Evolutionary conservation across 2,797 vertebrate genomes (phyloP).

Genomic region (Parambassis ranga): DNA sequence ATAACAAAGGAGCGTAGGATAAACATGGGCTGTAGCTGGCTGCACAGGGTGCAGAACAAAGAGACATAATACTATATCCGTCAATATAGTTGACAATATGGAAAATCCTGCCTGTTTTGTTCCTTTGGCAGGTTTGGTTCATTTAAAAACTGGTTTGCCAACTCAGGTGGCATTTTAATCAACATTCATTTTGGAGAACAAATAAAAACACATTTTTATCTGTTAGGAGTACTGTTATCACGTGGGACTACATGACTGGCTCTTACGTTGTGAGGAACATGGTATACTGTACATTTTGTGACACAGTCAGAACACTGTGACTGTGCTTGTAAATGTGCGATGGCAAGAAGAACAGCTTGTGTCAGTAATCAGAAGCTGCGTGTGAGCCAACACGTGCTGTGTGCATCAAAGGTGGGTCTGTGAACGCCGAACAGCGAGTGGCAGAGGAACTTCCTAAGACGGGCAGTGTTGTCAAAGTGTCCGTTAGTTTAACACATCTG

Average conservation of each 20-base stretch:
- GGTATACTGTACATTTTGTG: neutral
- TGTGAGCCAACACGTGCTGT: slow-evolving; percentile 19
- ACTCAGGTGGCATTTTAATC: neutral
- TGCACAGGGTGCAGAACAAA: slow-evolving; percentile 35
- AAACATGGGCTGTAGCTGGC: slow-evolving; percentile 37
- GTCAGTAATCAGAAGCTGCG: slow-evolving; percentile 12
- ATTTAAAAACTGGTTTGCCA: slow-evolving; percentile 4
- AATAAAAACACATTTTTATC: no score
- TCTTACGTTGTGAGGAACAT: neutral
- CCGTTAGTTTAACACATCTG: slow-evolving; percentile 72
- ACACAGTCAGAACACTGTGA: neutral
- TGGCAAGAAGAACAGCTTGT: slow-evolving; percentile 1
- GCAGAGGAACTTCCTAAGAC: slow-evolving; percentile 47
- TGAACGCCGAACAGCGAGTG: slow-evolving; percentile 37
- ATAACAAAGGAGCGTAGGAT: slow-evolving; percentile 58
- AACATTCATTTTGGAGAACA: no score
- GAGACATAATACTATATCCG: neutral
- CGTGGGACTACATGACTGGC: neutral
- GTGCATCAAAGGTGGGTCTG: slow-evolving; percentile 57
- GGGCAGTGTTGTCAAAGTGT: slow-evolving; percentile 66
- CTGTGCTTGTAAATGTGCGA: neutral
- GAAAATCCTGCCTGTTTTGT: no score
- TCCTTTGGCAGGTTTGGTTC: no score
- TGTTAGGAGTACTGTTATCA: no score
- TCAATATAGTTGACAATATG: slow-evolving; percentile 12